Conservation (phyloP, 2,797 vertebrate species). For the Sebastes itinus region DNA sequence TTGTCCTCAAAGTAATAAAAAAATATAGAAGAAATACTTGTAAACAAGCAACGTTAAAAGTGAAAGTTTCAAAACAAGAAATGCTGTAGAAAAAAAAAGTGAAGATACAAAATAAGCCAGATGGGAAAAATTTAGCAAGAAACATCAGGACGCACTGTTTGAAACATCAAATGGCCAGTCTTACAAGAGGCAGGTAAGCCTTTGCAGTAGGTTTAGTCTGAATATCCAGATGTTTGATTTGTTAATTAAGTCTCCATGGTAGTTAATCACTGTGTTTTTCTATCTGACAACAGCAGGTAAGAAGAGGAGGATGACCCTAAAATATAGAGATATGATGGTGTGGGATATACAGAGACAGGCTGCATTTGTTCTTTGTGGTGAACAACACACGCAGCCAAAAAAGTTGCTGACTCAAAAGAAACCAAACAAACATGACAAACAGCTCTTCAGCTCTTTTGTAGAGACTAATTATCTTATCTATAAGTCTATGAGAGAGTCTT, state of each 20-base stretch:
- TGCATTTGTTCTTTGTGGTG: slow-evolving; percentile 29
- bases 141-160: slow-evolving; percentile 67
- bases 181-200: slow-evolving; percentile 49
- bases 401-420: neutral
- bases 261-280: slow-evolving; percentile 62
- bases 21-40: neutral
- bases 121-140: slow-evolving; percentile 55
- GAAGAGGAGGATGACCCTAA: slow-evolving; percentile 50
- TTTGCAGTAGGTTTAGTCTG: slow-evolving; percentile 69
- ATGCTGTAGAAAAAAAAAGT: slow-evolving; percentile 13
- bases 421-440: neutral
- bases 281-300: slow-evolving; percentile 72
- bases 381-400: slow-evolving; percentile 6
- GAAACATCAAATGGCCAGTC: slow-evolving; percentile 69
- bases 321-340: slow-evolving; percentile 32
- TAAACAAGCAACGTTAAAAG: slow-evolving; percentile 3
- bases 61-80: slow-evolving; percentile 22
- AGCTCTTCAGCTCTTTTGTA: neutral
- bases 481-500: neutral
- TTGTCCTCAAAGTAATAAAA: neutral
- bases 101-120: slow-evolving; percentile 54
- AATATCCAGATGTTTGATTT: slow-evolving; percentile 80
- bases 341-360: slow-evolving; percentile 14
- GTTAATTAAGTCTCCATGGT: slow-evolving; percentile 75
- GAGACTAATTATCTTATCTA: neutral